Evolutionary conservation across 2,797 vertebrate species (phyloP), one percentile per base, ranked within the genome.

Genomic region (Prionace glauca): DNA sequence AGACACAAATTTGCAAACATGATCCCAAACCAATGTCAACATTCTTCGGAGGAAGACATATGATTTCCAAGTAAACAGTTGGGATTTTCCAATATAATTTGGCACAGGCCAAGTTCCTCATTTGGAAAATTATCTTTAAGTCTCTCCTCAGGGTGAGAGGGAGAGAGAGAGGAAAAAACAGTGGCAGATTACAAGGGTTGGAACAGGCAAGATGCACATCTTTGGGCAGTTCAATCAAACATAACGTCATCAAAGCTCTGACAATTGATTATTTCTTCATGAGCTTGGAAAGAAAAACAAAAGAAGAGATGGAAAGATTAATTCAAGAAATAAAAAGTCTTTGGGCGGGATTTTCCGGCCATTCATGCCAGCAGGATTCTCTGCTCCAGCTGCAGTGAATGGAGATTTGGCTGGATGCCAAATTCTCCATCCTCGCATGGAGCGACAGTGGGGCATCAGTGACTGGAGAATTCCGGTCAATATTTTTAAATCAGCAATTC

Each of bases 11-110:
- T 91, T 32, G 2, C 88, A 91, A 67, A 32, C 16, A 65, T 62
- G 5, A 91, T n/a, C 32, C 88, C 88, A 65, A 90, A 62, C 56
- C 60, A 90, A 65, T 91, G 60, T 91, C 88, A 91, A 90, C 60
- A n/a, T 91, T 36, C 18, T n/a, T 91, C 62, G 20, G 32, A 67
- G 62, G 88, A 91, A 91, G 60, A 16, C 0, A 0, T 45, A 67
- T 8, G 18, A 22, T 91, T 91, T 91, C 62, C 88, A 36, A 67
- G 8, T 65, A 91, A 91, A 91, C 50, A 22, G 62, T 67, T 65
- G 18, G 60, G 18, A 65, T 65, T 91, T 91, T 91, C 62, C 88
- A 65, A 91, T 36, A 65, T 20, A 36, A 9, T 0, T 1, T 91
- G 60, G 88, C 32, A 91, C 88, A 65, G 88, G 3, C 32, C 2